Base-by-base conservation (phyloP, 2,113 vertebrate genomes). In the Sula dactylatra region DNA sequence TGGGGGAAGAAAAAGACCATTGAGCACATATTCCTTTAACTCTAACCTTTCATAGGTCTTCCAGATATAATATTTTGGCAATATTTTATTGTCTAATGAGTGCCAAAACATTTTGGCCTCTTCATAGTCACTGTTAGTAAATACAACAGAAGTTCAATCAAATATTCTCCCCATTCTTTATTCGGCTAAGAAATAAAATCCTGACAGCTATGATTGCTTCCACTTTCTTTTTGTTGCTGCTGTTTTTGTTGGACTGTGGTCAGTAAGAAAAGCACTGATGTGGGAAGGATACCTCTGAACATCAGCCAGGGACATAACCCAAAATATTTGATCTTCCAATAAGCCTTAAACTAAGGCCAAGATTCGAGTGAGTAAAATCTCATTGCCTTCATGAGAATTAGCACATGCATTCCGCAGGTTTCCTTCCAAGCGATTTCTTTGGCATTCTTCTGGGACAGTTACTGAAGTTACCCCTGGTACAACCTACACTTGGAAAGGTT, bases 341-440 rank as follows among this genome's bases (percentile, higher is more conserved):
- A 72, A 92, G 25, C 78, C 58, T 87, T 78, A 89, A 94, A 80
- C 36, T 79, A 65, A 91, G 94, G 84, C 93, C 86, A 93, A 82
- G 34, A 71, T 72, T 82, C 74, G 58, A 77, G 32, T 29, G 70
- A 72, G 47, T 86, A 78, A 76, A 62, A 85, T 89, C 15, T 4
- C 34, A 12, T 82, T 87, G 54, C 58, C 66, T 74, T 89, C 54
- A 14, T 83, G 91, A 89, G 89, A 94, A 82, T 69, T 18, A 87
- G 69, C 40, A 18, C 44, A 10, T 81, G 52, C 9, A 15, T 80
- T 71, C 69, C 74, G 29, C 82, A 81, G 42, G 31, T 79, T 83
- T 83, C 38, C 3, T 78, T 80, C 26, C 59, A 67, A 74, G 69
- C 2, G 13, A 32, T 47, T 71, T 59, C 38, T 58, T 54, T 38